These are phyloP conservation scores for Rattus rattus DNA, from an alignment of 2,113 vertebrate genomes.

Conservation along the genomic window DNA sequence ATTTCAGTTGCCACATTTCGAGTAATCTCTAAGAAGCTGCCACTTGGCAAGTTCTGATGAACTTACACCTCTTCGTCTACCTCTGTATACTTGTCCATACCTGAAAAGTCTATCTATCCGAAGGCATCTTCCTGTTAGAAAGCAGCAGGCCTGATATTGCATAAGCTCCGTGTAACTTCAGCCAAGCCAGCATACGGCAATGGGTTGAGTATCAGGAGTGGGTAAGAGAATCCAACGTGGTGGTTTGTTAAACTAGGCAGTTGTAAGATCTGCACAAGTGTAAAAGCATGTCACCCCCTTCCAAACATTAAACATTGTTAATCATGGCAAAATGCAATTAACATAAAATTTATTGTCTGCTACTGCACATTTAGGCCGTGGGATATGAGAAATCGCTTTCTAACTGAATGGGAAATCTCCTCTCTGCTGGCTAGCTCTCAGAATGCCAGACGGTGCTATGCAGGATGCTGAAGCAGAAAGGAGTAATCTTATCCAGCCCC, in stretches of 20 bases:
- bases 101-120: background rate
- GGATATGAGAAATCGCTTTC: background rate
- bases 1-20: background rate
- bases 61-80: no score
- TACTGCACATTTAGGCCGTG: background rate
- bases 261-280: background rate
- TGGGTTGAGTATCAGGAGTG: background rate
- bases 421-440: background rate
- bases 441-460: background rate
- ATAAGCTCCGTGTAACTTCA: background rate
- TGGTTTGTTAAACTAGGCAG: slow-evolving; percentile 1
- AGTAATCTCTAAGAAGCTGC: slow-evolving; percentile 1
- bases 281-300: background rate
- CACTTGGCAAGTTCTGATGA: background rate
- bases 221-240: background rate
- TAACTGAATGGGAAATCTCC: background rate
- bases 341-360: background rate
- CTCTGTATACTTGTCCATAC: background rate
- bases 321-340: slow-evolving; percentile 16
- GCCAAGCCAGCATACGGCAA: background rate
- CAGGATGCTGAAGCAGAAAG: background rate
- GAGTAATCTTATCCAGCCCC: background rate
- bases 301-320: background rate
- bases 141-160: background rate
- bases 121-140: background rate